Percentiles rank a stretch among this genome's conserved stretches.
Evolutionary conservation across 2,113 vertebrate species (phyloP).

Genomic region (Heterocephalus glaber): DNA sequence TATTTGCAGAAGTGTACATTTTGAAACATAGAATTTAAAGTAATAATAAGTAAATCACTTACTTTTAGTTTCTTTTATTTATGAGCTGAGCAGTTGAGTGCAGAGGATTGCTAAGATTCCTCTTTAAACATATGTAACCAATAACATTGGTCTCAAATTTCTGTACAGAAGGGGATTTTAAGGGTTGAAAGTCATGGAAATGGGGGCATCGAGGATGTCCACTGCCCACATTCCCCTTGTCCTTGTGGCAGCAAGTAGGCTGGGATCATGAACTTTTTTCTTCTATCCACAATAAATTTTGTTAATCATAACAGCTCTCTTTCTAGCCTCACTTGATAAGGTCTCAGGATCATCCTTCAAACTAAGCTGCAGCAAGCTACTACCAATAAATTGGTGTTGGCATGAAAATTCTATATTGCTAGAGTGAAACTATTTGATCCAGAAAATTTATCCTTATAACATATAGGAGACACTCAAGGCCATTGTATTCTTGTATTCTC

Average conservation of each 20-base stretch:
- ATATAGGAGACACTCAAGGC: neutral
- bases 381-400: neutral
- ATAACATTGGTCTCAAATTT: neutral
- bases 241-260: neutral
- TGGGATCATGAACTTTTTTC: neutral
- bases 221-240: rapidly evolving
- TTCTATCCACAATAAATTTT: neutral
- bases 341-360: neutral
- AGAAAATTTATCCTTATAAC: neutral
- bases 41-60: neutral
- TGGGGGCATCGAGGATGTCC: neutral
- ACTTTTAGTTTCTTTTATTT: neutral
- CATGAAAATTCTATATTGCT: neutral
- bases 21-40: neutral
- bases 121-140: neutral
- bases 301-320: neutral
- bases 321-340: neutral
- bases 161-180: neutral
- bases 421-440: neutral
- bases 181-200: neutral
- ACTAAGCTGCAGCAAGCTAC: neutral
- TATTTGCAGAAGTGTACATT: neutral
- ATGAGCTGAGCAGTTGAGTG: neutral
- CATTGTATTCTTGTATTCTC: neutral
- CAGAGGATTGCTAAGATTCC: neutral